Evolutionary conservation across 2,797 vertebrate genomes (phyloP).

Genomic region (Gymnothorax javanicus): DNA sequence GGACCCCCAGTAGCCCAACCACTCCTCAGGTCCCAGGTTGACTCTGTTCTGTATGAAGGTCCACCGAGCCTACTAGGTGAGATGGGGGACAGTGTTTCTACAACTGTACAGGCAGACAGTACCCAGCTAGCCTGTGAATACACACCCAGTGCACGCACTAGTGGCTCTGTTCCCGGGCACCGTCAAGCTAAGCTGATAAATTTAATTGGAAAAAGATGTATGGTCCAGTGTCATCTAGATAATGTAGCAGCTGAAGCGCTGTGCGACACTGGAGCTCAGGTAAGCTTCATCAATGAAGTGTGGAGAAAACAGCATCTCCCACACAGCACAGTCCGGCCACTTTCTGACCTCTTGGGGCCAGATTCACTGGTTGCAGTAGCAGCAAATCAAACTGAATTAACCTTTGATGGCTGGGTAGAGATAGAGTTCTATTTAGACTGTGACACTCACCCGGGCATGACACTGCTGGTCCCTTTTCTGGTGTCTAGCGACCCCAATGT

Average conservation of each 20-base stretch:
- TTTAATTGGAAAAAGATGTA: too few relatives aligned
- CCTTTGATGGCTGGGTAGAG: conserved; percentile 35
- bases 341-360: not conserved
- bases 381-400: conserved; percentile 16
- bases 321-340: not conserved
- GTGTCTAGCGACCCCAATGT: conserved; percentile 31
- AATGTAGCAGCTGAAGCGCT: not conserved
- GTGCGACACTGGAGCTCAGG: not conserved
- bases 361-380: not conserved
- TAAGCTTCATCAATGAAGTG: not conserved
- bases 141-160: too few relatives aligned
- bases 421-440: conserved; percentile 23
- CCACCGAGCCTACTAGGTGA: too few relatives aligned
- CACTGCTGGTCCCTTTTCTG: conserved; percentile 23
- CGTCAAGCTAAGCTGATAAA: too few relatives aligned
- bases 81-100: too few relatives aligned
- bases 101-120: too few relatives aligned
- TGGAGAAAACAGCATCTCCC: not conserved
- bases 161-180: too few relatives aligned
- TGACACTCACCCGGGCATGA: not conserved
- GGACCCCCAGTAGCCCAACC: too few relatives aligned
- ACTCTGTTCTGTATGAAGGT: too few relatives aligned
- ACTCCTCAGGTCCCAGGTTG: too few relatives aligned
- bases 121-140: too few relatives aligned
- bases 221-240: too few relatives aligned